Base-by-base conservation (phyloP, 2,797 vertebrate species). In the Acridotheres tristis region DNA sequence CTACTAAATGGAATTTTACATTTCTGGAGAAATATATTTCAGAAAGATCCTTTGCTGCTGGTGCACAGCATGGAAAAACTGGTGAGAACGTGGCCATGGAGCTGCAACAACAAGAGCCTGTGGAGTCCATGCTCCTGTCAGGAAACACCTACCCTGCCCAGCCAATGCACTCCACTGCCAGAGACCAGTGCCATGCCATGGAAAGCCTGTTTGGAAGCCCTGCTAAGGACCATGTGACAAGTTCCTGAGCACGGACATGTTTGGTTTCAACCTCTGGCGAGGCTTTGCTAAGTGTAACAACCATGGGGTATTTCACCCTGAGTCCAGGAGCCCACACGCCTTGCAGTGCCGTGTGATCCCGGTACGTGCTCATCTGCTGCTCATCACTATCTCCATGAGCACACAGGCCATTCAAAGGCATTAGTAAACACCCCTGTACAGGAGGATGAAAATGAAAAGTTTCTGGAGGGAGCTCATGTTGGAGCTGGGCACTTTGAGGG, bases 81-180 rank as follows among this genome's bases (percentile, higher is more conserved):
- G 42, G 55, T 55, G 40, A 79, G 45, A 79, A 67, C 3, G 3
- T 42, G 58, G 27, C 42, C 27, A 6, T 5, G 42, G 80, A 89
- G 27, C 23, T 23, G 1, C 43, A 82, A 54, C 6, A 19, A 42
- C 11, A 80, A 54, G 68, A 69, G 20, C 23, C 61, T 32, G 16
- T 13, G 38, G 43, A 62, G 40, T 50, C 63, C 55, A 11, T 0
- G 0, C 13, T 51, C 23, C 48, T n/a, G 53, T 34, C 47, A 34
- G 67, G 45, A 63, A 79, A 76, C 6, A 13, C 11, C n/a, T 47
- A 8, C 16, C 36, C n/a, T 45, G 38, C 19, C 14, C 50, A 75
- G 45, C 36, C n/a, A 0, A 0, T 4, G 1, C 22, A 29, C 40
- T 36, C 22, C 5, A 1, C 50, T 79, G 55, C 59, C 42, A 69